phyloP scores from a whole-genome alignment of 2,888 invertebrate genomes.

The Amblyjoppa fuscipennis region DNA sequence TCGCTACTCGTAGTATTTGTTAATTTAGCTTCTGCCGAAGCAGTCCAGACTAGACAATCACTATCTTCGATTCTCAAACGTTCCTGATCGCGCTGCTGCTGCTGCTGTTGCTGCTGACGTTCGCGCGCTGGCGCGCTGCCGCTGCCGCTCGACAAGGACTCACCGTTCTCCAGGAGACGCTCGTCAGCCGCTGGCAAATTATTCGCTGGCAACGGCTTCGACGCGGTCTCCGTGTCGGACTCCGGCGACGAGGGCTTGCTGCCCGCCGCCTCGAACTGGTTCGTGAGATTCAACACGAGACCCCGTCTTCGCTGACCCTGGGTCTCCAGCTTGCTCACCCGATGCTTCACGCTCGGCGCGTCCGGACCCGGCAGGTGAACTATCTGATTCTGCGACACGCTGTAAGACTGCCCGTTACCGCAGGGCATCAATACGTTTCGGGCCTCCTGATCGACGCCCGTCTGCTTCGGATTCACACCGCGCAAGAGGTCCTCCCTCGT shows the following conservation, averaged over 20 bases:
- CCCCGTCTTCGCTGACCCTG: conserved; percentile 85
- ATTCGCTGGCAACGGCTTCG: conserved; percentile 63
- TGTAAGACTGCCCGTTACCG: conserved; percentile 94
- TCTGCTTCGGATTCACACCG: conserved; percentile 83
- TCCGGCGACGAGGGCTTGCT: conserved; percentile 84
- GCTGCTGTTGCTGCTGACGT: conserved; percentile 35
- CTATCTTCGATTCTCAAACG: conserved; percentile 83
- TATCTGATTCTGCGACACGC: conserved; percentile 96
- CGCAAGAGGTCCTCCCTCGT: conserved; percentile 82
- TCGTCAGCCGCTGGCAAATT: conserved; percentile 67
- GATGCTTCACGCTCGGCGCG: conserved; percentile 86
- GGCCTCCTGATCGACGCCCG: conserved; percentile 87
- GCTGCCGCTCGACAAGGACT: not conserved
- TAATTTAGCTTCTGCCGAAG: conserved; percentile 82
- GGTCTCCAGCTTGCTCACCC: conserved; percentile 91
- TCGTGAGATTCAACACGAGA: conserved; percentile 87
- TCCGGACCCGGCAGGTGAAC: conserved; percentile 91
- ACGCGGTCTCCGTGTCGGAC: conserved; percentile 73
- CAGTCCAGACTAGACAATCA: conserved; percentile 86
- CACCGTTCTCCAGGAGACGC: conserved; percentile 68
- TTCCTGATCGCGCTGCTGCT: conserved; percentile 56
- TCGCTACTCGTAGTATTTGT: conserved; percentile 80
- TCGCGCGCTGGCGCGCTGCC: not conserved
- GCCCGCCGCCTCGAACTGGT: conserved; percentile 86
- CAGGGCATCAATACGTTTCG: conserved; percentile 94